Evolutionary conservation across 37 sponge, comb jelly and placozoan genomes (phyloP), one percentile per base, ranked within the genome.

Genomic region (Cliona cf. orientalis): DNA sequence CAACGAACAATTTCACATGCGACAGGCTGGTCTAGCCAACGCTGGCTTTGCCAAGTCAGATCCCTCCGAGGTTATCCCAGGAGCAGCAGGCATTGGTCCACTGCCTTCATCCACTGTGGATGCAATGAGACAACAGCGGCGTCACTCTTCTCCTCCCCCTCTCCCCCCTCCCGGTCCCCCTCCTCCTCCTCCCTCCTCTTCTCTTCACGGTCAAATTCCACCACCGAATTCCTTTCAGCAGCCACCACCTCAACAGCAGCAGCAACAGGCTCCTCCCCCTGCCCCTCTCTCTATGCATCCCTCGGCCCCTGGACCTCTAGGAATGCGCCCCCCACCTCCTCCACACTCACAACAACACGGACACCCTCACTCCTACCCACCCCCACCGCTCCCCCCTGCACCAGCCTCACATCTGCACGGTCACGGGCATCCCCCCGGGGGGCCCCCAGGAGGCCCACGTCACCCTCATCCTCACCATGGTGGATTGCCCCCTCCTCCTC

Each of bases 331-430:
- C 43, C 74, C 46, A 74, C 55, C 45, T n/a, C 73, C 65, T 34
- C 76, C 74, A 35, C 72, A 77, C 43, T 72, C 33, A 71, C 81
- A 42, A 28, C 9, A 42, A 42, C 82, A 49, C 37, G 62, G 38
- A 26, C 67, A 29, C 28, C 71, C 56, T 33, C 78, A 55, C 45
- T 61, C 33, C 81, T 76, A 37, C 72, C 80, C 46, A 46, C 82
- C 57, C 71, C 76, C 66, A 53, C 80, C 81, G 14, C 75, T 42
- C 5, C 85, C 72, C 66, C 80, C 67, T 22, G 33, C 73, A 68
- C 35, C n/a, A 17, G 58, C 33, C 23, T 34, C 42, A 7, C n/a
- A n/a, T n/a, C 66, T 23, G 12, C 37, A 12, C 6, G 45, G 45
- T 26, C 66, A 40, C 42, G 34, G n/a, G n/a, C n/a, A n/a, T n/a